A percentile compares a stretch with the other conserved stretches of the same genome.
These are phyloP conservation scores for Leptobrachium ailaonicum DNA, from an alignment of 2,113 vertebrate genomes.

Conservation along the genomic window DNA sequence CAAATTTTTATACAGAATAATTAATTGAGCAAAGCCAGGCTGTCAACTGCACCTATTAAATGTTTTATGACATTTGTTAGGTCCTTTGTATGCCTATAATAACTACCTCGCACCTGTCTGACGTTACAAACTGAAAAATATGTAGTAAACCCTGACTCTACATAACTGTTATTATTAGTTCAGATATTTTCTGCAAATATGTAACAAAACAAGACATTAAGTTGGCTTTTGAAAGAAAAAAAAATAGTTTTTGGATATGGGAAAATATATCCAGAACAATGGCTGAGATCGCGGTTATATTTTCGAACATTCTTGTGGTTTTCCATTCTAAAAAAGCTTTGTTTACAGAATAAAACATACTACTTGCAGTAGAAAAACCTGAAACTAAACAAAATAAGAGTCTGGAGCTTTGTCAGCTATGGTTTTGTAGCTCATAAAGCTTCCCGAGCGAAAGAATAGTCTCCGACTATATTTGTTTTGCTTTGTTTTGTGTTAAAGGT, in stretches of 20 bases:
- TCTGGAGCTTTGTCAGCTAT: conserved; percentile 21
- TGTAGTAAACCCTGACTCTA: background rate
- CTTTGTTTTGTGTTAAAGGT: conserved; percentile 38
- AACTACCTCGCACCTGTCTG: background rate
- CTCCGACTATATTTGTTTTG: conserved; percentile 27
- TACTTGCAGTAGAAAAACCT: conserved; percentile 34
- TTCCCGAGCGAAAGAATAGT: conserved; percentile 24
- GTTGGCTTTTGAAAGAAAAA: background rate
- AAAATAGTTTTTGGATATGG: background rate
- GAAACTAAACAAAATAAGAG: conserved; percentile 31
- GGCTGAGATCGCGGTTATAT: conserved; percentile 21
- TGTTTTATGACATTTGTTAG: no score
- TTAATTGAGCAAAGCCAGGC: no score
- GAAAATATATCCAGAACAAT: conserved; percentile 18
- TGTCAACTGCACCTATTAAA: no score
- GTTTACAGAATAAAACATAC: conserved; percentile 16
- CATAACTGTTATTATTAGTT: background rate
- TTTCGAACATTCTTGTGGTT: conserved; percentile 10
- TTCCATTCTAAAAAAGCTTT: conserved; percentile 4
- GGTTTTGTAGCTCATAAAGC: background rate
- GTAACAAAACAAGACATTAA: background rate
- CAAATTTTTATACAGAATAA: no score
- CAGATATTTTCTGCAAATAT: background rate
- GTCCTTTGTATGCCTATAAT: no score
- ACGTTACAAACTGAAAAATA: background rate